Percentiles rank a stretch among this genome's conserved stretches.
Conservation (phyloP, 2,113 vertebrate species). For the Ardeotis arabs region DNA sequence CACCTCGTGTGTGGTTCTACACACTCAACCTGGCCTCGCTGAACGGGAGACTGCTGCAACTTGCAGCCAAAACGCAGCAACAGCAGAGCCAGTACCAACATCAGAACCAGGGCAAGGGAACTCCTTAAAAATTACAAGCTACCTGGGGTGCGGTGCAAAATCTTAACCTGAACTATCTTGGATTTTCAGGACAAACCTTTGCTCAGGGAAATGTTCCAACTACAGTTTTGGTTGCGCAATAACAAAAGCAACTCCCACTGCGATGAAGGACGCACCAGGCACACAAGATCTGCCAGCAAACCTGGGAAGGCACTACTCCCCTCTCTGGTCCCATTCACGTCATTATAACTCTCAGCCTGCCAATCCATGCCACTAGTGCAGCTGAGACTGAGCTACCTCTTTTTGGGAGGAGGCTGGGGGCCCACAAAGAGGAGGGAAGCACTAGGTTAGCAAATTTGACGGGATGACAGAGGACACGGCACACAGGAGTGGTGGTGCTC, state of each 20-base stretch:
- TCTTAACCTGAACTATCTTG: neutral
- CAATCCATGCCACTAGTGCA: neutral
- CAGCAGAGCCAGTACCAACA: neutral
- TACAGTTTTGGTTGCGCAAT: neutral
- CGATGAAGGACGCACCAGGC: neutral
- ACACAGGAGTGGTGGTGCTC: neutral
- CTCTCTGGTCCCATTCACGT: accelerated
- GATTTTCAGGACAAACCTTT: neutral
- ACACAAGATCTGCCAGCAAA: neutral
- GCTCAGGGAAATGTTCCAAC: neutral
- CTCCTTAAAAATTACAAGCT: neutral
- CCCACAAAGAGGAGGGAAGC: neutral
- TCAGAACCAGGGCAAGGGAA: neutral
- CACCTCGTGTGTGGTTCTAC: neutral
- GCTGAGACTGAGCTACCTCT: neutral
- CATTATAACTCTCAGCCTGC: neutral
- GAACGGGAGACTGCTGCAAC: neutral
- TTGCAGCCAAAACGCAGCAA: neutral
- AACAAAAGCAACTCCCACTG: neutral
- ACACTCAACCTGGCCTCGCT: neutral
- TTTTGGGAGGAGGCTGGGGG: accelerated
- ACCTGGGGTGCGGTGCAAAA: neutral
- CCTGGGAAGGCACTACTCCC: neutral
- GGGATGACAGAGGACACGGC: neutral
- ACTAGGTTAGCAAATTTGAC: accelerated